phyloP scores from a whole-genome alignment of 2,888 invertebrate genomes.

The Mesochorus sp. region DNA sequence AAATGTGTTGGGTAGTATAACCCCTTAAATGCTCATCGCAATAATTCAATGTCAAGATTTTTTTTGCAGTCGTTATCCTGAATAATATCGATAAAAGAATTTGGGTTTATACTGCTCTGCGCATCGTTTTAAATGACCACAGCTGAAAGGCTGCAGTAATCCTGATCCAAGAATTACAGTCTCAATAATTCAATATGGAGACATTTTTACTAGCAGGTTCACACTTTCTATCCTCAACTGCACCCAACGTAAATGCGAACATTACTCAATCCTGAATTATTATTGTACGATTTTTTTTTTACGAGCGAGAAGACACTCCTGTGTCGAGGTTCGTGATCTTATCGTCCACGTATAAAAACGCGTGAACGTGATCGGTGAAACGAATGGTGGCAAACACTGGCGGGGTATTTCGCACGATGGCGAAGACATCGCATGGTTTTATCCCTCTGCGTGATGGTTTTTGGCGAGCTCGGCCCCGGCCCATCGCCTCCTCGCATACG shows the following conservation, averaged over 20 bases:
- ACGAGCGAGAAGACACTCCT: constrained; percentile 4
- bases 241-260: neutral
- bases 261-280: constrained; percentile 1
- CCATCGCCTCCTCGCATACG: constrained; percentile 44
- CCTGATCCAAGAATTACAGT: no score
- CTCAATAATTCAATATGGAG: no score
- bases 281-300: no score
- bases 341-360: constrained; percentile 20
- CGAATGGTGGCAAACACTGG: neutral
- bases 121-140: no score
- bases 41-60: no score
- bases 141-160: no score
- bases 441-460: neutral
- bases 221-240: neutral
- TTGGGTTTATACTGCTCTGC: no score
- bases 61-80: no score
- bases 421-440: constrained; percentile 20
- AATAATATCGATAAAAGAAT: no score
- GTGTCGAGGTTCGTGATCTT: neutral
- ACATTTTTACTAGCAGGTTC: no score
- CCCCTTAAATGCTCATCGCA: no score
- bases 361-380: constrained; percentile 39
- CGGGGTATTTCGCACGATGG: neutral
- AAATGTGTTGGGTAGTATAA: no score
- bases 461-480: constrained; percentile 20